Conservation (phyloP, 2,888 invertebrate species). For the Metellina segmentata region DNA sequence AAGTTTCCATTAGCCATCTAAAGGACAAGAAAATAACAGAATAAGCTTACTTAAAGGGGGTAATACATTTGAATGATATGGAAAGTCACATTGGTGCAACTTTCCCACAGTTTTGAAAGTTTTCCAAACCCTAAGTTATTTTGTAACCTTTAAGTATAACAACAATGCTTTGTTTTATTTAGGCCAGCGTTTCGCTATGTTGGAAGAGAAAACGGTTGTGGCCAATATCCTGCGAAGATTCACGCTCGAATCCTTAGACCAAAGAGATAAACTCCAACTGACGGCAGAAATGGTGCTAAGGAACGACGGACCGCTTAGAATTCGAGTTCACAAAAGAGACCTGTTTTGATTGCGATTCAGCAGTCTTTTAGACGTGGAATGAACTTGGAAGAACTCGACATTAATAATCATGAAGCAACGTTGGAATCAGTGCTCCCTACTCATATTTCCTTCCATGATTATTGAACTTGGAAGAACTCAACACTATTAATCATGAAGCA, state of each 20-base stretch:
- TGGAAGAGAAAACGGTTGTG: constrained; percentile 78
- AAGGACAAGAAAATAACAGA: too few relatives aligned
- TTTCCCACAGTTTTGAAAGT: too few relatives aligned
- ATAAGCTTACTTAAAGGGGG: too few relatives aligned
- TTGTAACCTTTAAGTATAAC: too few relatives aligned
- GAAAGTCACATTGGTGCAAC: too few relatives aligned
- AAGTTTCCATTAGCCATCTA: too few relatives aligned
- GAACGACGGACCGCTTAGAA: constrained; percentile 66
- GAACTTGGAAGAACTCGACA: not conserved
- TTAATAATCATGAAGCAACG: not conserved
- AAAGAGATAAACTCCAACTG: constrained; percentile 71
- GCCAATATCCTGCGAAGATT: constrained; percentile 77
- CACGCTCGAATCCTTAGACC: constrained; percentile 74
- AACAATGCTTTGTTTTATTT: not conserved
- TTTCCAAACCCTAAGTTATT: too few relatives aligned
- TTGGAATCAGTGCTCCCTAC: not conserved
- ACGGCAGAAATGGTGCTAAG: constrained; percentile 78
- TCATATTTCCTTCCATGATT: too few relatives aligned
- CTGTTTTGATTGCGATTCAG: not conserved
- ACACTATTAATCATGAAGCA: not conserved
- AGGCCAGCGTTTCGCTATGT: constrained; percentile 78
- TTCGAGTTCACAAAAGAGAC: constrained; percentile 29
- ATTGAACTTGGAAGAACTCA: not conserved
- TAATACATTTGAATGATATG: too few relatives aligned
- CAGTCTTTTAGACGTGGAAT: not conserved